Percentiles rank a stretch among this genome's conserved stretches.
phyloP scores from a whole-genome alignment of 2,888 invertebrate species.

The Ferrisia virgata region DNA sequence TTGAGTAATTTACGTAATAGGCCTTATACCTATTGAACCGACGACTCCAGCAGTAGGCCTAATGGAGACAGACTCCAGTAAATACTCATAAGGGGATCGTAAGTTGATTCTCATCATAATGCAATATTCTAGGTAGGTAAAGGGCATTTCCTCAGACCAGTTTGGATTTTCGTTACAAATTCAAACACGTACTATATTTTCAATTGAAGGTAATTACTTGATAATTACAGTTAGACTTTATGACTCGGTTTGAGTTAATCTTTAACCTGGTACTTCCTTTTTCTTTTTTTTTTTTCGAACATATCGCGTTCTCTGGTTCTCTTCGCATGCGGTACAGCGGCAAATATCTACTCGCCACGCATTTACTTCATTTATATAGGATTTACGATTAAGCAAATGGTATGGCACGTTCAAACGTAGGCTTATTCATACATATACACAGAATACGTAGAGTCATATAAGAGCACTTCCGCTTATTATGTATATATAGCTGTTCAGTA shows the following conservation, averaged over 20 bases:
- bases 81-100: too few species aligned
- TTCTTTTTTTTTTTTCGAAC: slow-evolving; percentile 1
- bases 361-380: background rate
- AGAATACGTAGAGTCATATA: too few species aligned
- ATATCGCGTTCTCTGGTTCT: background rate
- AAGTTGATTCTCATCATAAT: too few species aligned
- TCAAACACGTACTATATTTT: background rate
- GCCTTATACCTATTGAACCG: too few species aligned
- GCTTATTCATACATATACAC: too few species aligned
- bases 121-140: too few species aligned
- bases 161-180: background rate
- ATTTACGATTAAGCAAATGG: background rate
- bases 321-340: background rate
- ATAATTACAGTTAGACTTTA: slow-evolving; percentile 41
- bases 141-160: background rate
- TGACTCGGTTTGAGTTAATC: slow-evolving; percentile 36
- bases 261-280: slow-evolving; percentile 39
- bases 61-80: too few species aligned
- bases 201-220: slow-evolving; percentile 39
- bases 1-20: too few species aligned
- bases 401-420: background rate
- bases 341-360: background rate
- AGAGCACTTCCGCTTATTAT: background rate
- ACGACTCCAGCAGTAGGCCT: too few species aligned
- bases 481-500: too few species aligned